Evolutionary conservation across 2,113 vertebrate genomes (phyloP).

Genomic region (Daphoenositta chrysoptera): DNA sequence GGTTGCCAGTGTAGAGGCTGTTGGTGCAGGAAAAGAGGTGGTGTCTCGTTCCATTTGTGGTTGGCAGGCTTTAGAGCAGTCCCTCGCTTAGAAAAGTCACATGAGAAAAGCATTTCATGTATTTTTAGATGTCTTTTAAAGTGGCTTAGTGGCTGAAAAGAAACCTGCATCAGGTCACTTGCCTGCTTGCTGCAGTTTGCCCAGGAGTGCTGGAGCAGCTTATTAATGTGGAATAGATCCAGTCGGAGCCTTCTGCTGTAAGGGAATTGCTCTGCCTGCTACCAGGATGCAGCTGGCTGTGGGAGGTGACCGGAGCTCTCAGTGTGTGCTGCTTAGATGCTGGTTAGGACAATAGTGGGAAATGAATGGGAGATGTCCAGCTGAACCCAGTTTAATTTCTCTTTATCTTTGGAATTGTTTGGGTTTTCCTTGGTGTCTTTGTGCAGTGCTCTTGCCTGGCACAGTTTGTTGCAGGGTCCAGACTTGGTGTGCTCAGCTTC

Average conservation of each 20-base stretch:
- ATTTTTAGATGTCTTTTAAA: slow-evolving; percentile 55
- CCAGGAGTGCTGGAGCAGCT: neutral
- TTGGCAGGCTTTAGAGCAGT: neutral
- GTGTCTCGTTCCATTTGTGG: neutral
- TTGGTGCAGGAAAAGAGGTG: neutral
- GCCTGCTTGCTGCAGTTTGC: neutral
- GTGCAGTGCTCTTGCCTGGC: neutral
- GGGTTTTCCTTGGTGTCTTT: neutral
- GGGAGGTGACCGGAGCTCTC: neutral
- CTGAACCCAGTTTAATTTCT: slow-evolving; percentile 7
- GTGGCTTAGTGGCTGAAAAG: neutral
- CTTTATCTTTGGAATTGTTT: neutral
- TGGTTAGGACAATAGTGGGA: slow-evolving; percentile 11
- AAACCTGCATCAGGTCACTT: neutral
- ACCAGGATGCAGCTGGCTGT: slow-evolving; percentile 21
- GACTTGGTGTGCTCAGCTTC: neutral
- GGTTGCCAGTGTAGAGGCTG: neutral
- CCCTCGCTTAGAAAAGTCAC: neutral
- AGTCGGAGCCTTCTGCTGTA: neutral
- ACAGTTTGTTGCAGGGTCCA: neutral
- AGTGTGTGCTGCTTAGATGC: neutral
- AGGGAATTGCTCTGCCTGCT: neutral
- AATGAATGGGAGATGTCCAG: slow-evolving; percentile 21
- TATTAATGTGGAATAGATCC: neutral
- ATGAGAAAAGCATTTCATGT: slow-evolving; percentile 31